Conservation (phyloP, 2,113 vertebrate species). For the Lampris megalopsis region DNA sequence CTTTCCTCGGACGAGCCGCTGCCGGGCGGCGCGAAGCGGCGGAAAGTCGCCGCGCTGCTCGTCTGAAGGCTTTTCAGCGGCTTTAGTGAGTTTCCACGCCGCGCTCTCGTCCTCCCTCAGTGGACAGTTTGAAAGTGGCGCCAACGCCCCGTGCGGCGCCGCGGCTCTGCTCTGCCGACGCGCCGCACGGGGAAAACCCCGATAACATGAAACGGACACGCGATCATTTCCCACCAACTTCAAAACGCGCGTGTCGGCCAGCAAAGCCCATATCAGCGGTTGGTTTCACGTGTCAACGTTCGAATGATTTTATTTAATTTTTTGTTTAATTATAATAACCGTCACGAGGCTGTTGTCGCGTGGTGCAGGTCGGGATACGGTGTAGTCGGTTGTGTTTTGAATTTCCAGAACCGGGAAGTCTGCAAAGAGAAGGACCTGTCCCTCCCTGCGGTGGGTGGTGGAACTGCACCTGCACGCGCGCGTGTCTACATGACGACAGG, state of each 20-base stretch:
- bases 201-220: constrained; percentile 57
- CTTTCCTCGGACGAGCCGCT: too few relatives aligned
- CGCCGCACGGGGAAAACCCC: constrained; percentile 69
- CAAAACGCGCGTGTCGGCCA: constrained; percentile 47
- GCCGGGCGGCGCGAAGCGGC: too few relatives aligned
- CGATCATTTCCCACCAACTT: constrained; percentile 31
- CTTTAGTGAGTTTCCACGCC: neutral
- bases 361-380: constrained; percentile 74
- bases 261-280: neutral
- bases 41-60: too few relatives aligned
- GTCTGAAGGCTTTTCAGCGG: too few relatives aligned
- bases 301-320: constrained; percentile 77
- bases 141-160: constrained; percentile 46
- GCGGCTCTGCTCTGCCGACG: constrained; percentile 34
- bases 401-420: constrained; percentile 49
- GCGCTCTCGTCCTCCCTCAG: constrained; percentile 67
- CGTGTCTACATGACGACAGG: too few relatives aligned
- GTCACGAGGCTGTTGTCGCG: constrained; percentile 59
- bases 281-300: constrained; percentile 44
- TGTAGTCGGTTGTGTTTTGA: constrained; percentile 72
- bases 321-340: constrained; percentile 70
- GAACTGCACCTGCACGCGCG: neutral
- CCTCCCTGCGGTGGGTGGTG: constrained; percentile 37
- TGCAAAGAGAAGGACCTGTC: constrained; percentile 25
- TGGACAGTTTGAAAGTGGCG: constrained; percentile 80